Percentiles rank a stretch among this genome's conserved stretches.
These are phyloP conservation scores for Meda fulgida DNA, from an alignment of 2,797 vertebrate genomes.

Conservation along the genomic window DNA sequence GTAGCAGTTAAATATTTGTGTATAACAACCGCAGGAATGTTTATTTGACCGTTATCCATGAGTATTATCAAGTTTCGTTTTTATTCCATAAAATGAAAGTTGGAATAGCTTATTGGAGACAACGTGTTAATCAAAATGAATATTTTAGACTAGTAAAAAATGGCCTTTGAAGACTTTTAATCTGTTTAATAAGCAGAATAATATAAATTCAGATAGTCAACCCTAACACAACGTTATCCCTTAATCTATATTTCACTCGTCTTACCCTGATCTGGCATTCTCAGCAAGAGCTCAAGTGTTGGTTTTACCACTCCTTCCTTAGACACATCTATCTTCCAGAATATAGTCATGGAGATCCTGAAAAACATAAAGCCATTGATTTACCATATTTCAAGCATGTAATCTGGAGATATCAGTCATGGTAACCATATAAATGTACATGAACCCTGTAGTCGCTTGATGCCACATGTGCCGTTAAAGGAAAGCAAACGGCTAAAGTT, in stretches of 20 bases:
- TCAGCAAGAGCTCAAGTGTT: conserved; percentile 84
- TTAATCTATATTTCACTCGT: not conserved
- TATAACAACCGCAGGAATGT: not conserved
- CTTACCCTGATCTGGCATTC: conserved; percentile 85
- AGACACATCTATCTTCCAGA: conserved; percentile 85
- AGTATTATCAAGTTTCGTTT: not conserved
- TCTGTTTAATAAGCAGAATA: not conserved
- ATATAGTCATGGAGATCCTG: conserved; percentile 78
- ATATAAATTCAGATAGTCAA: not conserved
- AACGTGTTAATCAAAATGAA: not conserved
- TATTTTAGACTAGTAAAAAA: not conserved
- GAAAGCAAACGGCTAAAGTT: not conserved
- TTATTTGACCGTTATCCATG: not conserved
- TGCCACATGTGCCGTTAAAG: not conserved
- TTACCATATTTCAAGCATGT: not conserved
- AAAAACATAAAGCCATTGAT: not conserved
- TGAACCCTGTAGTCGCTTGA: not conserved
- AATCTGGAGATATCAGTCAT: not conserved
- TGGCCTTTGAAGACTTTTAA: not conserved
- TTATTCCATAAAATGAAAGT: not conserved
- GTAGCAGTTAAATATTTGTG: not conserved
- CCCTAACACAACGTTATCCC: not conserved
- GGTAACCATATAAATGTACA: not conserved
- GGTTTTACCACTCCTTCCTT: conserved; percentile 78
- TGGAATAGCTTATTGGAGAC: not conserved